Evolutionary conservation across 2,113 vertebrate genomes (phyloP).

Genomic region (Salvelinus fontinalis): DNA sequence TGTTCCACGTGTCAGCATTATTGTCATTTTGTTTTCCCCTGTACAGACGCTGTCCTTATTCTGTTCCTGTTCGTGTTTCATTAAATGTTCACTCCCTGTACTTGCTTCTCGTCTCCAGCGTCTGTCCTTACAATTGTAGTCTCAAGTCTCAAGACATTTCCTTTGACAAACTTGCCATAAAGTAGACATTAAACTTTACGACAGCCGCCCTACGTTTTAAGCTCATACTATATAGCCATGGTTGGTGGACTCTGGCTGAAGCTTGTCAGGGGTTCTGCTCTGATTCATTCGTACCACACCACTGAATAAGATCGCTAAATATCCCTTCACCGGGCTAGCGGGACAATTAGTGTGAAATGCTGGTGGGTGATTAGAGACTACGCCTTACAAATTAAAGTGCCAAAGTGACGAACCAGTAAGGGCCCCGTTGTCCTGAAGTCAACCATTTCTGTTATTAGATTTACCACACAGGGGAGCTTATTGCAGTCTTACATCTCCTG

Average conservation of each 20-base stretch:
- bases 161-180: background rate
- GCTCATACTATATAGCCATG: background rate
- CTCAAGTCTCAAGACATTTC: background rate
- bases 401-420: conserved; percentile 34
- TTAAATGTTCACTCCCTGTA: too few species aligned
- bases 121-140: background rate
- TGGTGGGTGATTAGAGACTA: conserved; percentile 27
- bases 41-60: too few species aligned
- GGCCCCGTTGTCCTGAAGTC: conserved; percentile 27
- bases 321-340: conserved; percentile 8
- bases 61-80: too few species aligned
- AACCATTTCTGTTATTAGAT: conserved; percentile 27
- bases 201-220: background rate
- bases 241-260: background rate
- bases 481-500: conserved; percentile 24
- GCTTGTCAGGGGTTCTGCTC: background rate
- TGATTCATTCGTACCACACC: too few species aligned
- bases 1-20: too few species aligned
- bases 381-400: conserved; percentile 38
- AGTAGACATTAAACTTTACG: background rate
- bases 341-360: conserved; percentile 27
- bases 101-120: background rate
- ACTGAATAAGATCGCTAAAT: conserved; percentile 11
- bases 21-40: too few species aligned
- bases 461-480: conserved; percentile 26